Evolutionary conservation across 2,113 vertebrate species (phyloP), one percentile per base, ranked within the genome.

Genomic region (Hystrix brachyura): DNA sequence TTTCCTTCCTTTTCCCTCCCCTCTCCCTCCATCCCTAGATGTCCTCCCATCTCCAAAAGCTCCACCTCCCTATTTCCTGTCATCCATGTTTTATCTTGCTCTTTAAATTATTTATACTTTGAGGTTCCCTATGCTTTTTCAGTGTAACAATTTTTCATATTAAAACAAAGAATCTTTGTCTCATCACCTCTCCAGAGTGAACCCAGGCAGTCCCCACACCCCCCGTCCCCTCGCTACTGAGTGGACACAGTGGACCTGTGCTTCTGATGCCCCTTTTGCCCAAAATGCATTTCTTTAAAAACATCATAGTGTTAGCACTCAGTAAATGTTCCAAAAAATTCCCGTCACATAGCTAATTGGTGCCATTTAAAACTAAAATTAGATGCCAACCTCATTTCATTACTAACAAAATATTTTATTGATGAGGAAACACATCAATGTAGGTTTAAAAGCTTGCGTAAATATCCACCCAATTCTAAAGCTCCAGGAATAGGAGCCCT

Each of bases 281-380:
- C 25, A 11, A 65, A 93, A 91, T n/a, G 32, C 9, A 15, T 64
- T 27, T 60, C 65, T 89, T 82, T n/a, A 53, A 94, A 87, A 90
- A 83, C 1, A 27, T 60, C 25, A 62, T 2, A 25, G 48, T 65
- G 46, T 82, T 53, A 84, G n/a, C 57, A 62, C 11, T 82, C 60
- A 71, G 25, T 60, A 67, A 91, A 51, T 48, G 7, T 32, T 87
- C 3, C 43, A 60, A 85, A 80, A 53, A 78, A 85, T 55, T n/a
- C 14, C 6, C 65, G 21, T 78, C 62, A 87, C 84, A 76, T 51
- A 79, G 71, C 27, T 55, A 71, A 34, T 67, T 65, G 38, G 34
- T 55, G 62, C 19, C 25, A 92, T 18, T 67, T 81, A 67, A 86
- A 76, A 65, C 29, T 81, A 92, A 95, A 95, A 90, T 79, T 74